A percentile compares a stretch with the other conserved stretches of the same genome.
Evolutionary conservation across 2,113 vertebrate species (phyloP).

Genomic region (Gallinago jamesoni): DNA sequence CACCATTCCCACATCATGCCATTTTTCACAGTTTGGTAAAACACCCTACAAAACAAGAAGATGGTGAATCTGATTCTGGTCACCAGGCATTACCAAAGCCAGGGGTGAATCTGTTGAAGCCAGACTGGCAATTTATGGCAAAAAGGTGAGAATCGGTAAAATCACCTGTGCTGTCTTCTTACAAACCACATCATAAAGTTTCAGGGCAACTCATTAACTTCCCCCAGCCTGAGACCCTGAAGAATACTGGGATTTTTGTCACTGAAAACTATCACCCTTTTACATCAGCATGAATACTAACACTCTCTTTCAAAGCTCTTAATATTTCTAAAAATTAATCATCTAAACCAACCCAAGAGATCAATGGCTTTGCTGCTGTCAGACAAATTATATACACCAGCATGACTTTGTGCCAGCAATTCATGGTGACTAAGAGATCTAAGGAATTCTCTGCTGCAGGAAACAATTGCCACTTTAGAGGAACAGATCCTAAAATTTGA

Average conservation of each 20-base stretch:
- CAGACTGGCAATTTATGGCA: background rate
- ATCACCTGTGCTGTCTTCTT: background rate
- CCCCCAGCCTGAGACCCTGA: background rate
- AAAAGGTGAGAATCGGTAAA: background rate
- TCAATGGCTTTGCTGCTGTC: background rate
- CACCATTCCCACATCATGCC: background rate
- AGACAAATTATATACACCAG: too few species aligned
- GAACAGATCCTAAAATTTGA: background rate
- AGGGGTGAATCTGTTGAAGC: background rate
- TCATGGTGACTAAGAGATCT: background rate
- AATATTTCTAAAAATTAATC: background rate
- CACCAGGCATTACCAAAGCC: background rate
- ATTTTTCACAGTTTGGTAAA: background rate
- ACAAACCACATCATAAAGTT: background rate
- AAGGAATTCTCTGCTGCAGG: background rate
- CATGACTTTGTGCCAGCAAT: background rate
- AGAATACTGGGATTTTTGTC: background rate
- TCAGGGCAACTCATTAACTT: background rate
- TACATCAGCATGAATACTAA: accelerated
- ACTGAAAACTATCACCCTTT: background rate
- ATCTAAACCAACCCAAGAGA: background rate
- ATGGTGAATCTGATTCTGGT: background rate
- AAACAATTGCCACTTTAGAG: background rate
- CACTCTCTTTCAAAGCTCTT: background rate
- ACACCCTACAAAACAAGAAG: background rate